These are phyloP conservation scores for Ramphastos sulfuratus DNA, from an alignment of 2,113 vertebrate species.

Conservation along the genomic window DNA sequence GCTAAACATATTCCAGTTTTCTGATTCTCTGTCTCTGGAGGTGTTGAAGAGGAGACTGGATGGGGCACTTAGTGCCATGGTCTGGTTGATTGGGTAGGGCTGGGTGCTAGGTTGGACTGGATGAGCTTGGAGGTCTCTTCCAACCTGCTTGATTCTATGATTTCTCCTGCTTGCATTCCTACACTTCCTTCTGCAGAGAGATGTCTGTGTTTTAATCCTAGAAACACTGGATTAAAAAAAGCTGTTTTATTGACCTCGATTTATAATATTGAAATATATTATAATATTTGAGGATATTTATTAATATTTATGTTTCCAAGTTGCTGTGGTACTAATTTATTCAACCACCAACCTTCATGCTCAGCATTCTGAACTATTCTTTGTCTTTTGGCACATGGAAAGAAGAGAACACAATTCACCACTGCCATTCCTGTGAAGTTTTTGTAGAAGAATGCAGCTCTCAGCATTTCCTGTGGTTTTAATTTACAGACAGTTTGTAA, in stretches of 20 bases:
- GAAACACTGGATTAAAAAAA: neutral
- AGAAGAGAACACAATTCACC: neutral
- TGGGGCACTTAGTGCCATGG: too few relatives aligned
- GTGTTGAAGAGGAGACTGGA: too few relatives aligned
- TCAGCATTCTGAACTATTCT: neutral
- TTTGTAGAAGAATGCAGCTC: neutral
- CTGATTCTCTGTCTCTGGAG: too few relatives aligned
- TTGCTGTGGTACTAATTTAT: neutral
- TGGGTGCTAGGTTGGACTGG: too few relatives aligned
- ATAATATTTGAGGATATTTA: neutral
- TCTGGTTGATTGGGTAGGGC: too few relatives aligned
- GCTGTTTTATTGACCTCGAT: neutral
- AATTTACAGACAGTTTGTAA: neutral
- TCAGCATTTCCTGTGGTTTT: neutral
- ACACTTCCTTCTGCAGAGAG: neutral
- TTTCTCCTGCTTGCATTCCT: too few relatives aligned
- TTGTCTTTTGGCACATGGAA: neutral
- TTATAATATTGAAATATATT: neutral
- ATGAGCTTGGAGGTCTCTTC: too few relatives aligned
- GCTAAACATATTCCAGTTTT: too few relatives aligned
- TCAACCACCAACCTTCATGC: neutral
- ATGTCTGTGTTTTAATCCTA: neutral
- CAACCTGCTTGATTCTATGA: too few relatives aligned
- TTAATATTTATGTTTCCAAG: neutral
- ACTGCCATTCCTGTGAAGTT: neutral